Base-by-base conservation (phyloP, 1,140 invertebrate species). In the Lerema accius region DNA sequence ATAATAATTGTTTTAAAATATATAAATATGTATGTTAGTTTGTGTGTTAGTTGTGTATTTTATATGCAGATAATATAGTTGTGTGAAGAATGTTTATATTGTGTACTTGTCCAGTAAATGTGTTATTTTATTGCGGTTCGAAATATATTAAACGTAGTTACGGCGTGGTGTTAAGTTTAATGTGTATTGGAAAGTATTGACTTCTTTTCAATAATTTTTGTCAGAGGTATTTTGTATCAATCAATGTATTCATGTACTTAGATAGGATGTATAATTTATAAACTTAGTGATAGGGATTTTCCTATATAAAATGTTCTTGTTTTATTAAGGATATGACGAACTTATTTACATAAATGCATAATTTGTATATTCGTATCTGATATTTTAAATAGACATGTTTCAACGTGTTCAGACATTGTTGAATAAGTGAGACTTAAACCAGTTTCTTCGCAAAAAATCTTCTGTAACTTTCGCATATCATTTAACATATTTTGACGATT, bases 381-480 rank as follows among this genome's bases (percentile, higher is more conserved):
- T 10, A 9, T 9, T 32, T 4, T 7, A 4, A 32, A 32, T 32
- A 7, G 23, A 6, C 6, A 32, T 9, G 28, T 32, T 32, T 4
- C 28, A 6, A 32, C 28, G 28, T 32, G 4, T 32, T 32, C 4
- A 4, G 7, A 32, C 9, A 32, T 32, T 32, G 28, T 32, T 9
- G 28, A 32, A 7, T 32, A 32, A 32, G 28, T 6, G 9, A 32
- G 4, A 6, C 7, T 32, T 4, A 32, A 32, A 32, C 4, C 9
- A 9, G 9, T 32, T 45, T 40, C 0, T 55, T 23, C 32, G 19
- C 17, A 3, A 6, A 14, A 9, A 53, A 17, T 5, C 11, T 43
- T 43, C 23, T 43, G 35, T 16, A 55, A 55, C 39, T 39, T 26
- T 43, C 51, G 51, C 51, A 55, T 55, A 55, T 55, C 51, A 55